Evolutionary conservation across 2,888 invertebrate genomes (phyloP).

Genomic region (Nezara viridula): DNA sequence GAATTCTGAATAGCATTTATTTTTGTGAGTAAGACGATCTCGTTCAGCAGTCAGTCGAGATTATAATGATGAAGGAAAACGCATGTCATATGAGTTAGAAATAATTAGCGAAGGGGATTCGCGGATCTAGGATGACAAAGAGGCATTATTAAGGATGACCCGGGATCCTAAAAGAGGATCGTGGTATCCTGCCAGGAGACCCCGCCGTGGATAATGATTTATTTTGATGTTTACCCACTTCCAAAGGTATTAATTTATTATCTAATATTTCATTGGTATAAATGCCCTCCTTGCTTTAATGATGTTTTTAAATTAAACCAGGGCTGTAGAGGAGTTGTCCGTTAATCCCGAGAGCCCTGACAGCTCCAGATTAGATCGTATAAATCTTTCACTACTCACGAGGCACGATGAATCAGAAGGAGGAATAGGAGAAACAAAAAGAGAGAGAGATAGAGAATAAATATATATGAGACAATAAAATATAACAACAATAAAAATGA

Average conservation of each 20-base stretch:
- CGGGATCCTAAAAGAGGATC: conserved; percentile 21
- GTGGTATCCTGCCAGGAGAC: neutral
- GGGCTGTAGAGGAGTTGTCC: conserved; percentile 12
- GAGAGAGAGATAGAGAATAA: neutral
- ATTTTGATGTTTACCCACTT: conserved; percentile 49
- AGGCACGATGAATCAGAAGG: conserved; percentile 3
- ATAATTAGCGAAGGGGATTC: neutral
- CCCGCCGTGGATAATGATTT: neutral
- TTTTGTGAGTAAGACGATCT: neutral
- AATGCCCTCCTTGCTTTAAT: conserved; percentile 42
- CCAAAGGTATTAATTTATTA: conserved; percentile 34
- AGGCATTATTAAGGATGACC: conserved; percentile 9
- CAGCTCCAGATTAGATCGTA: conserved; percentile 44
- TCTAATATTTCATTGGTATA: conserved; percentile 39
- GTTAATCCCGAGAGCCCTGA: conserved; percentile 17
- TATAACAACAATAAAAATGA: conserved; percentile 6
- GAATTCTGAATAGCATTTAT: too few species aligned
- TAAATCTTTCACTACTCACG: conserved; percentile 37
- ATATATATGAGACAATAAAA: neutral
- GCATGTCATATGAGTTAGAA: neutral
- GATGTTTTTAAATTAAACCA: conserved; percentile 43
- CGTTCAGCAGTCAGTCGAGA: neutral
- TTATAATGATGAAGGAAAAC: conserved; percentile 2
- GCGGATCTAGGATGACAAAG: conserved; percentile 31
- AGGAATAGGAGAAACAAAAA: conserved; percentile 23